Evolutionary conservation across 37 sponge, comb jelly and placozoan genomes (phyloP), one percentile per base, ranked within the genome.

Genomic region (Diacarnus erythraeanus): DNA sequence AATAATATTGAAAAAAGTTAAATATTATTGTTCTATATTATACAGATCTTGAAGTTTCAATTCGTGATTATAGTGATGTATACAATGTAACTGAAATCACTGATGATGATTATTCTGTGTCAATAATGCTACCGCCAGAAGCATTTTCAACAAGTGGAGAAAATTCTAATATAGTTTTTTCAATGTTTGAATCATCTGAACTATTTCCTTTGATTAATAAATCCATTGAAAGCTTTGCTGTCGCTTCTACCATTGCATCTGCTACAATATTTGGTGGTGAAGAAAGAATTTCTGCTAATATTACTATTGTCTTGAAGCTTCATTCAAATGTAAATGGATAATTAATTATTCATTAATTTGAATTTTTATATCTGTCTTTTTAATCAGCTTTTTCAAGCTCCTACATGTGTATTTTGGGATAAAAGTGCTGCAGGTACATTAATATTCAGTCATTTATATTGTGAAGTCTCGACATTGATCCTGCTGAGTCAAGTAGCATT

Each of bases 361-460:
- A 9, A 1, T 17, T 43, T 3, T 40, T 36, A 38, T 68, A 68
- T 27, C 4, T 20, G 5, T 63, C 25, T 71, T 71, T 21, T n/a
- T 23, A 21, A 42, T 40, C 26, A 71, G 71, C 42, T 21, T n/a
- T 71, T 43, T 40, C 43, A 71, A 39, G 42, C 41, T 12, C 71
- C 71, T n/a, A 20, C 17, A 8, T 74, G 74, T 74, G 74, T 74
- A 38, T 74, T 56, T 44, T 74, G 74, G 74, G 57, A 74, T 35
- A 10, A 54, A 56, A 74, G 35, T 74, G 74, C 74, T 74, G 57
- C 54, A 74, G 74, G 66, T 65, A 31, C 33, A 25, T 60, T 54
- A 10, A 20, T 27, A 17, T 27, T 17, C 4, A 27, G 2, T 27
- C 8, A 15, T 67, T 35, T 67, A 36, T 67, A 3, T 29, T 30